Evolutionary conservation across 2,797 vertebrate genomes (phyloP).

Genomic region (Zalophus californianus): DNA sequence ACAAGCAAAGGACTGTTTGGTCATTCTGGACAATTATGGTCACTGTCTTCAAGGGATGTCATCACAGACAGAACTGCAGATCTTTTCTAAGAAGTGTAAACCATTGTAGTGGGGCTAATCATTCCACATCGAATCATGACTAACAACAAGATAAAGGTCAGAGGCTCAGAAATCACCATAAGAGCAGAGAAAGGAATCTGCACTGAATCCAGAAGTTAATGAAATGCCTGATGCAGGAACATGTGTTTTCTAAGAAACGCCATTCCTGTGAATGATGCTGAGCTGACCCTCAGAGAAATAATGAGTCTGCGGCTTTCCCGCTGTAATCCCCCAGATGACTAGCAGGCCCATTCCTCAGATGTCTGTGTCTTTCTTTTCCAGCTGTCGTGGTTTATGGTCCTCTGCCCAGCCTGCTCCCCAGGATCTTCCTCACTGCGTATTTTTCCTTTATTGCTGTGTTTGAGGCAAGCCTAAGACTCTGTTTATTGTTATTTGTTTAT

Average conservation of each 20-base stretch:
- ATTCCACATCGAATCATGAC: neutral
- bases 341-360: neutral
- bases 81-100: constrained; percentile 17
- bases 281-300: neutral
- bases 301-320: neutral
- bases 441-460: neutral
- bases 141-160: neutral
- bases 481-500: neutral
- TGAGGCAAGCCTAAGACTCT: neutral
- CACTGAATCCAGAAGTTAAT: neutral
- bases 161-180: neutral
- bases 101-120: neutral
- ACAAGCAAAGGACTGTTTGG: neutral
- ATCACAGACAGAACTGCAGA: neutral
- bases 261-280: neutral
- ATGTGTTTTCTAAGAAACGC: neutral
- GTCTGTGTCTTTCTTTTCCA: neutral
- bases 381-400: neutral
- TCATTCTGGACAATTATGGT: neutral
- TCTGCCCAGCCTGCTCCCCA: neutral
- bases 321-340: neutral
- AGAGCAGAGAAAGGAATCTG: neutral
- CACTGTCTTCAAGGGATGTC: neutral
- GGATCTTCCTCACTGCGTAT: neutral
- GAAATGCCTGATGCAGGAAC: neutral